Conservation (phyloP, 2,888 invertebrate genomes). For the Didymodactylos carnosus region DNA sequence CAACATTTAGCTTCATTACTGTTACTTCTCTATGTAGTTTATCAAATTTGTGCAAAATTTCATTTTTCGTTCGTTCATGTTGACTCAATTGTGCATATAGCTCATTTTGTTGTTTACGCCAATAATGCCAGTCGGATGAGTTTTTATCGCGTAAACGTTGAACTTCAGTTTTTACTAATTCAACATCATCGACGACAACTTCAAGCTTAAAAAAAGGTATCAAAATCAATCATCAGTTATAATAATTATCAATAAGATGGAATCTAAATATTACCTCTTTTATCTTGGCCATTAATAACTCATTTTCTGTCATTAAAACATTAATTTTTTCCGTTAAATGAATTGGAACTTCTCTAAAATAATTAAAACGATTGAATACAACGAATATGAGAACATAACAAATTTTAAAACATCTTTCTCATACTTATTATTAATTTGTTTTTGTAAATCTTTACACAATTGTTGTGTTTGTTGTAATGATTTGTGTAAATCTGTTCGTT, state of each 20-base stretch:
- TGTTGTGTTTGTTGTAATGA: constrained; percentile 6
- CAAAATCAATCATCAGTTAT: too few relatives aligned
- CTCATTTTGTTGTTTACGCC: not conserved
- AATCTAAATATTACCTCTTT: not conserved
- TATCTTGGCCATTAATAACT: constrained; percentile 8
- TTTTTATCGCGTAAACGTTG: not conserved
- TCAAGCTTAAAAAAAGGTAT: too few relatives aligned
- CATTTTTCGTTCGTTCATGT: not conserved
- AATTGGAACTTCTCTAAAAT: not conserved
- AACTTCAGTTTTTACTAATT: not conserved
- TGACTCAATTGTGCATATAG: not conserved
- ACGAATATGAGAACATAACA: too few relatives aligned
- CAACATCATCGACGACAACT: not conserved
- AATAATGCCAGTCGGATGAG: not conserved
- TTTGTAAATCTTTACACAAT: constrained; percentile 3
- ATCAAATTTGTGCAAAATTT: not conserved
- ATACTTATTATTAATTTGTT: not conserved
- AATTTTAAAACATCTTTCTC: not conserved
- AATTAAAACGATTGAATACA: too few relatives aligned
- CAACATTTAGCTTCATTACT: not conserved
- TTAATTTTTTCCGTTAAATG: constrained; percentile 2
- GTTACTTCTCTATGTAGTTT: not conserved
- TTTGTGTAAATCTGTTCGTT: constrained; percentile 5
- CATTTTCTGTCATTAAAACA: constrained; percentile 8
- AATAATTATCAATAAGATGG: too few relatives aligned